phyloP scores from a whole-genome alignment of 2,888 invertebrate genomes.

The Leptothorax acervorum region DNA sequence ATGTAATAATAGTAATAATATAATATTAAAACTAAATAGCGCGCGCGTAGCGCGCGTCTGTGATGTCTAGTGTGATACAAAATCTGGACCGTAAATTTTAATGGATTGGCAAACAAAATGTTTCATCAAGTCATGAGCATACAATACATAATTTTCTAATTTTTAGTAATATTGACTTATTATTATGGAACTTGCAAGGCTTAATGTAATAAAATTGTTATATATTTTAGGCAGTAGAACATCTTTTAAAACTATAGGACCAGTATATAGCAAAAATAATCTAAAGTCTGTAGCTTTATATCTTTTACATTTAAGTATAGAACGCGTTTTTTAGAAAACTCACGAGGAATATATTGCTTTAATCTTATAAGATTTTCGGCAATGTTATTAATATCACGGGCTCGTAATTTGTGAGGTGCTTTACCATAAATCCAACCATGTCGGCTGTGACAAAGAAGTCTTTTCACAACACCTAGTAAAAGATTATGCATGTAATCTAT shows the following conservation, averaged over 20 bases:
- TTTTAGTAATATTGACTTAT: slow-evolving; percentile 9
- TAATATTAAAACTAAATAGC: no score
- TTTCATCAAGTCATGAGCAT: slow-evolving; percentile 11
- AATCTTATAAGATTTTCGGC: slow-evolving; percentile 5
- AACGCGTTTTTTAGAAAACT: slow-evolving; percentile 14
- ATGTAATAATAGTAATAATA: no score
- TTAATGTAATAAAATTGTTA: slow-evolving; percentile 21
- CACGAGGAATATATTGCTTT: not conserved
- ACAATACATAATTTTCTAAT: slow-evolving; percentile 3
- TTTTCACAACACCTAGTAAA: not conserved
- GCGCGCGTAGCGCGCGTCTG: no score
- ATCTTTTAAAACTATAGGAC: not conserved
- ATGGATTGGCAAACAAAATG: not conserved
- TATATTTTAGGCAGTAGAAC: not conserved
- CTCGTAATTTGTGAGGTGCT: slow-evolving; percentile 5
- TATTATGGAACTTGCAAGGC: not conserved
- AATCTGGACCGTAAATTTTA: slow-evolving; percentile 16
- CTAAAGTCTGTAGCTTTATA: slow-evolving; percentile 21
- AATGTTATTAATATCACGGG: slow-evolving; percentile 1
- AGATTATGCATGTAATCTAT: not conserved
- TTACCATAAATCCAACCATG: not conserved
- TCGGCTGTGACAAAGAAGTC: not conserved
- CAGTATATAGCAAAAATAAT: not conserved
- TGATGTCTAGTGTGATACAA: no score
- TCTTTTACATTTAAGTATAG: slow-evolving; percentile 15